Conservation (phyloP, 1,140 invertebrate genomes). For the Cydia amplana region DNA sequence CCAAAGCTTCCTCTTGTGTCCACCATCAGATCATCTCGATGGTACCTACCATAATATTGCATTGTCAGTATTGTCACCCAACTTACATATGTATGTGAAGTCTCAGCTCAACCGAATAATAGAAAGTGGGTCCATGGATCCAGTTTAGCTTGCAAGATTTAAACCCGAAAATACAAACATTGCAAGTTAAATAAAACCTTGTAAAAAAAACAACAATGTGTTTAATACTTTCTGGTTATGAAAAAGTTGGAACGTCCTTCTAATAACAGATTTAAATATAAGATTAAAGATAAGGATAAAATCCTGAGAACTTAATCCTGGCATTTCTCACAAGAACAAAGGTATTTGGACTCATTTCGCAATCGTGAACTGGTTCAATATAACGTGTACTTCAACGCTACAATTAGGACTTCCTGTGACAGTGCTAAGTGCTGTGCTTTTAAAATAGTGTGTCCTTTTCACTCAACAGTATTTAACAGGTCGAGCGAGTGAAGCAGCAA, state of each 20-base stretch:
- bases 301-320: slow-evolving; percentile 4
- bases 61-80: no score
- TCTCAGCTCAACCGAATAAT: no score
- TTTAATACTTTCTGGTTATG: no score
- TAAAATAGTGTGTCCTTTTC: slow-evolving; percentile 5
- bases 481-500: neutral
- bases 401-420: slow-evolving; percentile 61
- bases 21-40: no score
- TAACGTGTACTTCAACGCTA: slow-evolving; percentile 36
- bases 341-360: slow-evolving; percentile 33
- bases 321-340: slow-evolving; percentile 38
- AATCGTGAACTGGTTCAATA: slow-evolving; percentile 51
- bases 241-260: neutral
- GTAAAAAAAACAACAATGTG: no score
- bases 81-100: no score
- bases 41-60: no score
- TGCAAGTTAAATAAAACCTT: no score
- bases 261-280: neutral
- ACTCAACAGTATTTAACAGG: neutral
- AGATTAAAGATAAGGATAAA: neutral
- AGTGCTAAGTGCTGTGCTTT: slow-evolving; percentile 4
- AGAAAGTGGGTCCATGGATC: no score
- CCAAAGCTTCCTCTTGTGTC: no score
- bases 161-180: no score
- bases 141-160: no score